Evolutionary conservation across 2,888 invertebrate species (phyloP), one percentile per base, ranked within the genome.

Genomic region (Arrhopalites spinosus): DNA sequence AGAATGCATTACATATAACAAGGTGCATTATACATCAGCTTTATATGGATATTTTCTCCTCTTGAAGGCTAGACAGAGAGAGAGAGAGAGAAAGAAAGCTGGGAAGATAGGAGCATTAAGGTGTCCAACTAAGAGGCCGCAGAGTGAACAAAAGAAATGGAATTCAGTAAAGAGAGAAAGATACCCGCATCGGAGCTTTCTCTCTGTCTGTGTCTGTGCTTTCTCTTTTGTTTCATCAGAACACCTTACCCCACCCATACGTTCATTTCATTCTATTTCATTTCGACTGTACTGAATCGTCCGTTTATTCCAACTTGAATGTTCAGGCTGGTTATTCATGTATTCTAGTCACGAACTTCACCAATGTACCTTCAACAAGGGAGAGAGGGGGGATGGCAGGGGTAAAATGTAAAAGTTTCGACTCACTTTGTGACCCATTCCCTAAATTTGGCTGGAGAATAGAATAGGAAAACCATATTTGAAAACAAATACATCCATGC

Each of bases 301-400:
- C 45, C 47, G 25, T 47, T 45, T 47, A 23, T 20, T 59, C 27
- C 20, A 69, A n/a, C 50, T 50, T n/a, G 50, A 50, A 76, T 64
- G 64, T 66, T 56, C 36, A 47, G 50, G 2, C 27, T 29, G 61
- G 63, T 69, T 70, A 56, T 47, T 76, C 76, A 78, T 73, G 75
- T 23, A 77, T 76, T 75, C 78, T 36, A 69, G 77, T 77, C 78
- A 78, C 77, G 78, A 77, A 69, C 56, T 30, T 23, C n/a, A n/a
- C n/a, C n/a, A n/a, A n/a, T n/a, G n/a, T 56, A 45, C 56, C 23
- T 59, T 30, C 45, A 53, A 29, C 56, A 25, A 70, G 45, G 27
- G 61, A 56, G 66, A 23, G 61, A 64, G 53, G 45, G 29, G 63
- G 23, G 45, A 73, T 63, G 45, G 45, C 17, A 64, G n/a, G 59